phyloP scores from a whole-genome alignment of 1,140 invertebrate species.

The Venustaconcha ellipsiformis region DNA sequence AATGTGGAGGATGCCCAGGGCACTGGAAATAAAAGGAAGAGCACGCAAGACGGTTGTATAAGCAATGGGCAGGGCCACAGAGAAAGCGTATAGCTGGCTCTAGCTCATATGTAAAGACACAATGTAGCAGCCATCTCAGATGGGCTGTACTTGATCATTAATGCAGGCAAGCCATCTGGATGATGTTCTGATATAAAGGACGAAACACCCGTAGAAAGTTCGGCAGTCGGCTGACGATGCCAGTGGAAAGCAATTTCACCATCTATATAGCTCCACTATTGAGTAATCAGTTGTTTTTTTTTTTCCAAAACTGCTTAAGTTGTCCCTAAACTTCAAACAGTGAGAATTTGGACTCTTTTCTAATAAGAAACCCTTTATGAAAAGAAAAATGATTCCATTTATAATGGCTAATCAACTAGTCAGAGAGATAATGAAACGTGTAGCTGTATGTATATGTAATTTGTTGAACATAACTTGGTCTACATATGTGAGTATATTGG shows the following conservation, averaged over 20 bases:
- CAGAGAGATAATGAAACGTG: too few species aligned
- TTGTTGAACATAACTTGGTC: too few species aligned
- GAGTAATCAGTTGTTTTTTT: too few species aligned
- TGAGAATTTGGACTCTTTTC: too few species aligned
- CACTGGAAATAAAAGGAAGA: conserved; percentile 8
- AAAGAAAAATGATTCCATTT: too few species aligned
- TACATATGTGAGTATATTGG: too few species aligned
- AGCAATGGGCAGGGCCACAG: not conserved
- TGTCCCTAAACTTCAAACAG: too few species aligned
- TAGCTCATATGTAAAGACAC: conserved; percentile 11
- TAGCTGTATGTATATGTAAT: too few species aligned
- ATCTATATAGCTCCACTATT: too few species aligned
- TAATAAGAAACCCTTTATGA: too few species aligned
- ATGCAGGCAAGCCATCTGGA: conserved; percentile 11
- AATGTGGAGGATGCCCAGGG: conserved; percentile 9
- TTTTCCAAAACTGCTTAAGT: too few species aligned
- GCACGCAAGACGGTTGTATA: conserved; percentile 5
- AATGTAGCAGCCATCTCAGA: conserved; percentile 11
- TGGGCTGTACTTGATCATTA: conserved; percentile 12
- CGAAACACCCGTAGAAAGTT: conserved; percentile 17
- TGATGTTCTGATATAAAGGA: conserved; percentile 4
- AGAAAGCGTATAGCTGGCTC: conserved; percentile 24
- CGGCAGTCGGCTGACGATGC: conserved; percentile 9
- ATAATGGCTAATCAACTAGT: too few species aligned
- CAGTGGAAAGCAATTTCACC: conserved; percentile 3